Base-by-base conservation (phyloP, 2,888 invertebrate species). In the Pherbina coryleti region DNA sequence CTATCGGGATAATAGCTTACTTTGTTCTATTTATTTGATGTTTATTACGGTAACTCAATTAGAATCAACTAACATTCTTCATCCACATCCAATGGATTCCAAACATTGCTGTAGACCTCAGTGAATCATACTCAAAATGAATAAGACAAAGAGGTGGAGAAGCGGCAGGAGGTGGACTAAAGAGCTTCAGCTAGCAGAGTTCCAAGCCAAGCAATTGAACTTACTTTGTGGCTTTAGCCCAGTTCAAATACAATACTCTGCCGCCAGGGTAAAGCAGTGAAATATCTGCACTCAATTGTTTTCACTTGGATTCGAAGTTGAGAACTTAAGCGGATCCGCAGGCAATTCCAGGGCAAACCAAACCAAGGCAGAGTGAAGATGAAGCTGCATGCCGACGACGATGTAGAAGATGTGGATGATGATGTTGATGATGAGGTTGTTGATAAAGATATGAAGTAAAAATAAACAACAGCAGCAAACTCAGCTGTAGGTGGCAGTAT, bases 1-100 rank as follows among this genome's bases (percentile, higher is more conserved):
- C 44, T 44, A 66, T 34, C n/a, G 4, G 17, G n/a, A 28, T 34
- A 66, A 66, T 1, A 34, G 8, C 14, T 19, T 28, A n/a, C 17
- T n/a, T 2, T 3, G 5, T 64, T 49, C 80, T 83, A 83, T 85
- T 85, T 86, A 85, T 86, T 86, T 85, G 85, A 86, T 86, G 86
- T 86, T 86, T 85, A 86, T 87, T 86, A 85, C 83, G 84, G 83
- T 85, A 86, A 87, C 86, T 86, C 85, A 85, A 87, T 86, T 86
- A 84, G 84, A 85, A 83, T 83, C 86, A 83, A 85, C 85, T 83
- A 86, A 85, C 80, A 82, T 83, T 83, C 84, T 82, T 84, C 84
- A 83, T 82, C 83, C 83, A 83, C 84, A 14, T 37, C 22, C 44
- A 34, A 2, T 37, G 4, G 34, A 31, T 8, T n/a, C 31, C 71